Conservation (phyloP, 1,140 invertebrate species). For the Lepidostoma basale region DNA sequence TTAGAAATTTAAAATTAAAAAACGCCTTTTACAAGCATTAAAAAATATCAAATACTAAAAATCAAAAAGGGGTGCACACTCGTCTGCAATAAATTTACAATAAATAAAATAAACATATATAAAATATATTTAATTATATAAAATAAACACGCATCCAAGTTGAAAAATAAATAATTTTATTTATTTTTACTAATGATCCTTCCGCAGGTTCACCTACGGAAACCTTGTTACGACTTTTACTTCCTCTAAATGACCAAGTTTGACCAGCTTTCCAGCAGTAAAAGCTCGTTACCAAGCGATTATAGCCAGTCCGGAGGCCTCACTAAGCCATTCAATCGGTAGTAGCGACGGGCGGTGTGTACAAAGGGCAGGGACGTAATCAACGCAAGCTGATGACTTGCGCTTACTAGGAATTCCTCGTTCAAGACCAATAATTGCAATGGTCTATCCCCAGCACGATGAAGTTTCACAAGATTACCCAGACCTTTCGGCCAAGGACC, state of each 20-base stretch:
- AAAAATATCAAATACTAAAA: no score
- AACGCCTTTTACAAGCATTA: no score
- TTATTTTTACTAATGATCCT: no score
- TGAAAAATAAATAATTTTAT: no score
- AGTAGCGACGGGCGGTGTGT: conserved; percentile 90
- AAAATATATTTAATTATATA: no score
- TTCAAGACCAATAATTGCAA: conserved; percentile 84
- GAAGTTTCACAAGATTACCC: conserved; percentile 78
- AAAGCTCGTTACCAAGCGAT: no score
- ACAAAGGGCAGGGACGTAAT: conserved; percentile 89
- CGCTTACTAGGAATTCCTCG: conserved; percentile 89
- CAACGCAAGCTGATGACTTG: conserved; percentile 83
- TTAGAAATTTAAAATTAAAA: no score
- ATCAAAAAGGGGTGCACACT: no score
- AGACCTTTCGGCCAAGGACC: conserved; percentile 71
- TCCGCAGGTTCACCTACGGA: conserved; percentile 88
- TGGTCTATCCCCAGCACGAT: conserved; percentile 82
- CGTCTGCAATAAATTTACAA: no score
- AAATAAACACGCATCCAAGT: no score
- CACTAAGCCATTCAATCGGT: conserved; percentile 85
- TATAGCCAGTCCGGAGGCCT: conserved; percentile 76
- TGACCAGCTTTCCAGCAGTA: conserved; percentile 63
- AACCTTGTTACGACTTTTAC: no score
- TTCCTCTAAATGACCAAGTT: conserved; percentile 80
- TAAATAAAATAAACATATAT: no score